Evolutionary conservation across 1,140 invertebrate species (phyloP), one percentile per base, ranked within the genome.

Genomic region (Achroia grisella): DNA sequence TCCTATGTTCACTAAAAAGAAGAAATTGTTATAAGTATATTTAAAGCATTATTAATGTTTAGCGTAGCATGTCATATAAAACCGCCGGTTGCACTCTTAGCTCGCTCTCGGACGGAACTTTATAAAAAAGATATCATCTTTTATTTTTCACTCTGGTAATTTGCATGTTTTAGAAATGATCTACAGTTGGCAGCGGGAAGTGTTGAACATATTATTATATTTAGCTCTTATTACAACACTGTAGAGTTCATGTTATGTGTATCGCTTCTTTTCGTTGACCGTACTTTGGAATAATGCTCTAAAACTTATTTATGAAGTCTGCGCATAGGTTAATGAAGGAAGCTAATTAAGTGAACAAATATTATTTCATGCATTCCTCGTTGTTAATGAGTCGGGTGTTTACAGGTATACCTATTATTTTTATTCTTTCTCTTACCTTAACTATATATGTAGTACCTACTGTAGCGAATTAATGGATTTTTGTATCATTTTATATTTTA

Each of bases 121-220:
- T 76, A 68, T 71, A 71, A 72, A 79, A 79, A 80, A 62, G 73
- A 73, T 68, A 69, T 64, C 64, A 72, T 76, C 66, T 84, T 81
- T 81, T 81, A 72, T 81, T 80, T 76, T 78, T 68, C 59, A 64
- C 64, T 51, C 63, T 67, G 62, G 65, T 65, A 81, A 84, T 84
- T 84, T 78, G 74, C 80, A 84, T 80, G 71, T 71, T 80, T 58
- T 62, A 71, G 66, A 77, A 63, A 68, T 78, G 73, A 80, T 81
- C 66, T 6, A 23, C 17, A 23, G 17, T 23, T 23, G 17, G 17
- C 6, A 23, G 6, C 17, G 6, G 17, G 6, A 23, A 23, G 17
- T 23, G 17, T 23, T 23, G 2, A 23, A 6, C 6, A 6, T 23
- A 23, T 23, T 6, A 23, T 23, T 6, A 23, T 6, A 23, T 23